Base-by-base conservation (phyloP, 2,113 vertebrate genomes). In the Oriolus oriolus region DNA sequence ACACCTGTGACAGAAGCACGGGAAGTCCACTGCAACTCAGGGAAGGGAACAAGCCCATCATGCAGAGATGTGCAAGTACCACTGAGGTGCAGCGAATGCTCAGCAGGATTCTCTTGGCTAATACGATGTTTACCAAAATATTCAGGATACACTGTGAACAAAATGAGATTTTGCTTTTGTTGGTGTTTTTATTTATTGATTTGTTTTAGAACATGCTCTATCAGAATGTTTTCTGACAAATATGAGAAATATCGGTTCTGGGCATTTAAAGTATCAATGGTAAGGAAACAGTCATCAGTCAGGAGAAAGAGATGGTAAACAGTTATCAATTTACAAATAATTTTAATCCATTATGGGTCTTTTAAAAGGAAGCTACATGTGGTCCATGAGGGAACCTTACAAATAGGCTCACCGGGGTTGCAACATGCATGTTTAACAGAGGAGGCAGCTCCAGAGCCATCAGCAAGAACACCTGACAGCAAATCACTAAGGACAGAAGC, bases 41-140 rank as follows among this genome's bases (percentile, higher is more conserved):
- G 44, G 22, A 80, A 80, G 11, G 49, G 27, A 52, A 49, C 8
- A n/a, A 65, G 20, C 16, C 28, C 59, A 26, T 16, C 0, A 0
- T 3, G 22, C 23, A 59, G 57, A 68, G 24, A 18, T 31, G 44
- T 12, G 6, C 30, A 39, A 42, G 66, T 23, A 66, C 31, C 52
- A 68, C 53, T 16, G 18, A 71, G 14, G n/a, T 35, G 59, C 57
- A 26, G 24, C 2, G 3, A 90, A 22, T 6, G 8, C 31, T 45
- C 61, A 53, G 15, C 16, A 64, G 57, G 10, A 76, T 49, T 82
- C 49, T 50, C n/a, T 27, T 52, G 41, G 52, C 4, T 74, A 70
- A 39, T 2, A 1, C 0, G 0, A 54, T 10, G 24, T 52, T 64
- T 49, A 54, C 37, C 41, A 65, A 61, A 80, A 70, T 37, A 79